phyloP scores from a whole-genome alignment of 2,888 invertebrate genomes.

The Sarcophaga rosellei region DNA sequence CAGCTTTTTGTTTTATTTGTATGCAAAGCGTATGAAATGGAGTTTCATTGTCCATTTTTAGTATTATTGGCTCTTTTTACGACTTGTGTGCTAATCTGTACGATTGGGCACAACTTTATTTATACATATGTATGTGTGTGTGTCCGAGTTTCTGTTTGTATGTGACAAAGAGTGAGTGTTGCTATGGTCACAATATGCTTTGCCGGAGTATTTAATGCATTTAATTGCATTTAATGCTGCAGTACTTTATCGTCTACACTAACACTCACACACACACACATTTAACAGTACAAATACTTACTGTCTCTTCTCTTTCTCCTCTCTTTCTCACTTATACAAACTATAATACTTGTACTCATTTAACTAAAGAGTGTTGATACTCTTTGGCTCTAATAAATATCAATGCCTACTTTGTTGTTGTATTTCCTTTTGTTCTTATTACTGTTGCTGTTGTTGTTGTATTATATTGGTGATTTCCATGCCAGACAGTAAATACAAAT shows the following conservation, averaged over 20 bases:
- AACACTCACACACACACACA: neutral
- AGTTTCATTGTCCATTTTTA: constrained; percentile 53
- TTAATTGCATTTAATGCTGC: constrained; percentile 61
- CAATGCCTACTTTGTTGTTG: constrained; percentile 3
- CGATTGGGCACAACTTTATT: neutral
- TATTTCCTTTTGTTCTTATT: constrained; percentile 3
- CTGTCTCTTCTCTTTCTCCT: too few relatives aligned
- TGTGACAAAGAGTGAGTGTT: neutral
- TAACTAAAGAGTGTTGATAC: constrained; percentile 43
- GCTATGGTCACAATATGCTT: constrained; percentile 33
- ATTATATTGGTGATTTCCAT: constrained; percentile 41
- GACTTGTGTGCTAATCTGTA: constrained; percentile 45
- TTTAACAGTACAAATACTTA: too few relatives aligned
- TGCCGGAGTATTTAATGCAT: constrained; percentile 55
- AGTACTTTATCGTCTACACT: constrained; percentile 40
- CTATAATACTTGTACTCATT: constrained; percentile 18
- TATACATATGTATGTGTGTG: constrained; percentile 3
- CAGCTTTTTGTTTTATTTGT: constrained; percentile 26
- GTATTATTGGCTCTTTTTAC: constrained; percentile 58
- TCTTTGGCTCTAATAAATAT: constrained; percentile 36
- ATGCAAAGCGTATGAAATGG: constrained; percentile 54
- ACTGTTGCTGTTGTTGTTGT: neutral
- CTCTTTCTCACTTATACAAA: neutral
- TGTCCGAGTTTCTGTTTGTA: neutral
- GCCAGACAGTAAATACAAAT: constrained; percentile 54